Base-by-base conservation (phyloP, 2,797 vertebrate species). In the Pristis pectinata region DNA sequence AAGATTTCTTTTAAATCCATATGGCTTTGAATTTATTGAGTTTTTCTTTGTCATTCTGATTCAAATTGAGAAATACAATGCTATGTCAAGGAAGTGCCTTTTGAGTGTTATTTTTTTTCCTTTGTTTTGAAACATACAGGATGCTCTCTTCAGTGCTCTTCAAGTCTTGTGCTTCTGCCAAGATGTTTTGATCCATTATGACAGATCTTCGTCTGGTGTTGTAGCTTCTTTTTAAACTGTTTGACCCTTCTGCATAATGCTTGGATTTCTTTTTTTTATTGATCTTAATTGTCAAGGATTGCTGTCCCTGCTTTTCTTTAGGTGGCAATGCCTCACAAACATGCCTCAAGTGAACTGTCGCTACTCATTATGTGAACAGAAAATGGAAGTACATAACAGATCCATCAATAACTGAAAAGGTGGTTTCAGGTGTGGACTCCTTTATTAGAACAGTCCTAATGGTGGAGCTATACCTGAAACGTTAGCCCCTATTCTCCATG, bases 151-250 rank as follows among this genome's bases (percentile, higher is more conserved):
- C 82, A 85, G 53, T 87, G 59, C 59, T 67, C n/a, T 91, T 64
- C 87, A 91, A 91, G 59, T 64, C 87, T 91, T 41, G 87, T 91
- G 87, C 87, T 91, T 91, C 59, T 91, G 87, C 87, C 87, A 91
- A 91, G 87, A 91, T 61, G 87, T 91, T 91, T 91, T 91, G 59
- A 91, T 64, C 87, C 87, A 37, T 91, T 64, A 91, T 91, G 87
- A 91, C 87, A 91, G 59, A 91, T 91, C 87, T 41, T 91, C 59
- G 67, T 91, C 87, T 91, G 59, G 59, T 91, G 87, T 64, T 91
- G 87, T 91, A 91, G 87, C 87, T 91, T 87, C 53, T 87, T 91
- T 91, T 67, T 22, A 91, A 91, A 91, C 85, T 91, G 87, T 91
- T 91, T 91, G 87, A 67, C 53, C 85, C 22, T 72, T 37, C n/a